Conservation (phyloP, 2,113 vertebrate genomes). For the Ailurus styani region DNA sequence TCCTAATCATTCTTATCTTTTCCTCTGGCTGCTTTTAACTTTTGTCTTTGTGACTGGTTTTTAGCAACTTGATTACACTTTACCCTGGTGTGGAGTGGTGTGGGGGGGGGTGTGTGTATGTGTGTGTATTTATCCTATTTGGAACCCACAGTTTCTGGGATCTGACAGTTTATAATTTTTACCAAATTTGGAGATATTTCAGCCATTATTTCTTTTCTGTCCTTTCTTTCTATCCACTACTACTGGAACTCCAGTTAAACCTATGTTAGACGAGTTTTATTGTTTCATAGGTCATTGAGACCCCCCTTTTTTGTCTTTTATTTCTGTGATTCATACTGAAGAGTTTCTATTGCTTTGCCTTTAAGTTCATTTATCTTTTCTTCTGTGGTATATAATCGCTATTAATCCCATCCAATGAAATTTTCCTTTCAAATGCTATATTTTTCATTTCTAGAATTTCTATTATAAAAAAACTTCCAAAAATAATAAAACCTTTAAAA, state of each 20-base stretch:
- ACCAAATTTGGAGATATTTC: not conserved
- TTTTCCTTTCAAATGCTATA: not conserved
- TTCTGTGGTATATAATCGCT: not conserved
- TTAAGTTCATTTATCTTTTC: not conserved
- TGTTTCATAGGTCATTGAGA: not conserved
- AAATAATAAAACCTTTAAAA: not conserved
- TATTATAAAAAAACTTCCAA: not conserved
- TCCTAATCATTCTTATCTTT: not conserved
- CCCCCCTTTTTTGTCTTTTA: not conserved
- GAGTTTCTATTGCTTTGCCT: not conserved
- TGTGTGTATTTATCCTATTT: not conserved
- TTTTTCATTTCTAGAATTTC: conserved; percentile 14
- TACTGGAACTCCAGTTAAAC: not conserved
- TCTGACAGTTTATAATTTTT: not conserved
- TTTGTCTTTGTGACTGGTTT: not conserved
- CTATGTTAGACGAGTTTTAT: not conserved
- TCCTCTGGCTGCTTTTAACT: not conserved
- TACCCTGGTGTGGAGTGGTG: not conserved
- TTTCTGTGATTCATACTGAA: conserved; percentile 20
- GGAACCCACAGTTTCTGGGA: not conserved
- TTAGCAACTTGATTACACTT: not conserved
- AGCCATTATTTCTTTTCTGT: not conserved
- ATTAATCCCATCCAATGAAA: not conserved
- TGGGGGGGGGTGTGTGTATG: not conserved
- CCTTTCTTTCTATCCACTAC: not conserved